Conservation (phyloP, 2,888 invertebrate genomes). For the Nymphalis c-album region DNA sequence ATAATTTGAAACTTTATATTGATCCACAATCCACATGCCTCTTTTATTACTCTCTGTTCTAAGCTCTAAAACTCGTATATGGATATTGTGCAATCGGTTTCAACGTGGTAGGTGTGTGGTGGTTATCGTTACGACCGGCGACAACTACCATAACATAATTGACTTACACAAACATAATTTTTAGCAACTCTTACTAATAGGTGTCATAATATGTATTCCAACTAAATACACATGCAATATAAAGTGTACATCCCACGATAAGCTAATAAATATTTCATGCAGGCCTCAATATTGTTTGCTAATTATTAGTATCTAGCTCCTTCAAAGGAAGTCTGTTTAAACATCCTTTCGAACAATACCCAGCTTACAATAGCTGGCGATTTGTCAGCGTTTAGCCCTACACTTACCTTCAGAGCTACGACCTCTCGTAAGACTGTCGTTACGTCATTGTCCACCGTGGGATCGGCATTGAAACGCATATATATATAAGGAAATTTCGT, state of each 20-base stretch:
- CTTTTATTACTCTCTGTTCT: not conserved
- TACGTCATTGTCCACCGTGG: slow-evolving; percentile 67
- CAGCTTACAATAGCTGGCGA: slow-evolving; percentile 33
- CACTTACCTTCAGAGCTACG: slow-evolving; percentile 33
- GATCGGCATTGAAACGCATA: slow-evolving; percentile 65
- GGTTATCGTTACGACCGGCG: not conserved
- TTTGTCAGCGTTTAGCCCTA: slow-evolving; percentile 29
- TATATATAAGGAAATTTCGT: slow-evolving; percentile 23
- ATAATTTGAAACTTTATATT: too few species aligned
- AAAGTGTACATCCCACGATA: not conserved
- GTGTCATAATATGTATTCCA: too few species aligned
- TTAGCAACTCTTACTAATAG: too few species aligned
- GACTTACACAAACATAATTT: too few species aligned
- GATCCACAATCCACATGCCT: not conserved
- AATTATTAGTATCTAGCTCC: slow-evolving; percentile 18
- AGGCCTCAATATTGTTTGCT: slow-evolving; percentile 22
- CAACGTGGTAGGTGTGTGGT: not conserved
- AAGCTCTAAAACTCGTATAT: not conserved
- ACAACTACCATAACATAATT: too few species aligned
- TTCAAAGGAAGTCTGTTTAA: slow-evolving; percentile 19
- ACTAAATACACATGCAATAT: not conserved
- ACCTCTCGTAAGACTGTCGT: slow-evolving; percentile 33
- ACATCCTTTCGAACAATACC: slow-evolving; percentile 29
- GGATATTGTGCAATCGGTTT: not conserved
- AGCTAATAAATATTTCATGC: not conserved